Base-by-base conservation (phyloP, 2,797 vertebrate species). In the Poeciliopsis presidionis region DNA sequence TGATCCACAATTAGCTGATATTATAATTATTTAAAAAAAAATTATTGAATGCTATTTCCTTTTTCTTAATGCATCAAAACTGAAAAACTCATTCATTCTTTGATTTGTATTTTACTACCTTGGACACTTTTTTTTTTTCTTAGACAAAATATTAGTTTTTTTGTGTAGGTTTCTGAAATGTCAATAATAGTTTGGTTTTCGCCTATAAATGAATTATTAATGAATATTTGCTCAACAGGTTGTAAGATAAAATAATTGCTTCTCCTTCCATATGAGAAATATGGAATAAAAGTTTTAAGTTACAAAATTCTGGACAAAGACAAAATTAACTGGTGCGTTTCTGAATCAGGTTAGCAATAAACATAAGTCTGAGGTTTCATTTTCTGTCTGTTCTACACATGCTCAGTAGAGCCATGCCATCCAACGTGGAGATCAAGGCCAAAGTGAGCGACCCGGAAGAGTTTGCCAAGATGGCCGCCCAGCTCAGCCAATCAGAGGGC, bases 391-490 rank as follows among this genome's bases (percentile, higher is more conserved):
- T 78, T 84, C 73, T 87, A 79, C 88, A 61, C 87, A 20, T 74
- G 80, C 79, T 84, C 87, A 87, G 83, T 63, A 77, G 80, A 73
- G 70, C 0, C 75, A 96, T 96, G 96, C 94, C 86, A 0, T 95
- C 95, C 1, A 96, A 96, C 49, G 95, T 96, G 79, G 96, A 96
- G 84, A 93, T 96, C 80, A 97, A 96, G 81, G 96, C 96, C 0
- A 88, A 73, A 7, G 92, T 95, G 75, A 83, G 87, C 22, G 73
- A 93, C 67, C 12, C 18, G 11, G 22, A 30, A 0, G 33, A 30
- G 20, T 92, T 93, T 0, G 88, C 82, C 1, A 39, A 77, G 47
- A 93, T 74, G 55, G 95, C 94, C 0, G 75, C 91, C 0, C 47
- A 87, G 74, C 90, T 96, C 82, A 96, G 96, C 89, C 90, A 91